Percentiles rank a stretch among this genome's conserved stretches.
These are phyloP conservation scores for Branchellion lobata DNA, from an alignment of 2,888 invertebrate genomes.

Conservation along the genomic window DNA sequence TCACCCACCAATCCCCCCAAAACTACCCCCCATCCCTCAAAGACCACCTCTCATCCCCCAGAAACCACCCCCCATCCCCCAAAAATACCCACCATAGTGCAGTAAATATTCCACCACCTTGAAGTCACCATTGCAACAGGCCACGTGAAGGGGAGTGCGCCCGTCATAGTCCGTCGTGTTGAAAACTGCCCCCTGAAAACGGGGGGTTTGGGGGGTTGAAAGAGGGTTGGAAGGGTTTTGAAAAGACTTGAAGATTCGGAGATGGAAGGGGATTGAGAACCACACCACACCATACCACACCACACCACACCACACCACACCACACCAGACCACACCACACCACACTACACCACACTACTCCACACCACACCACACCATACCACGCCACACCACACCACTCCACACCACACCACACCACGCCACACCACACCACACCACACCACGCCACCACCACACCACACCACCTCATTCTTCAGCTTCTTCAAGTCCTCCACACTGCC, in stretches of 20 bases:
- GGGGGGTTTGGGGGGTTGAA: not conserved
- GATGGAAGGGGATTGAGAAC: too few species aligned
- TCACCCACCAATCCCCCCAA: conserved; percentile 17
- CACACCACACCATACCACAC: too few species aligned
- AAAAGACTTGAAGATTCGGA: too few species aligned
- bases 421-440: not conserved
- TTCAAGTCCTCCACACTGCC: conserved; percentile 66
- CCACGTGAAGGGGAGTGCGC: conserved; percentile 3
- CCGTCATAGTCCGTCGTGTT: conserved; percentile 26
- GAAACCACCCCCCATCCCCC: too few species aligned
- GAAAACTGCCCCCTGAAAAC: conserved; percentile 13
- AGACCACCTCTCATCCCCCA: too few species aligned
- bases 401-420: not conserved
- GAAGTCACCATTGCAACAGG: conserved; percentile 60
- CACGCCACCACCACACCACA: not conserved
- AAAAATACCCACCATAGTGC: not conserved
- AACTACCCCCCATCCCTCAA: conserved; percentile 41
- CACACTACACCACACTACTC: too few species aligned
- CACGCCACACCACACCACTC: not conserved
- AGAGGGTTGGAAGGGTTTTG: too few species aligned
- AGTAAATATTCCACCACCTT: conserved; percentile 15
- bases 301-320: too few species aligned
- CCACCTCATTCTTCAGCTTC: conserved; percentile 55
- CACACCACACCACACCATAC: too few species aligned
- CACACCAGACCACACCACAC: too few species aligned